phyloP scores from a whole-genome alignment of 1,140 invertebrate genomes.

The Musca domestica region DNA sequence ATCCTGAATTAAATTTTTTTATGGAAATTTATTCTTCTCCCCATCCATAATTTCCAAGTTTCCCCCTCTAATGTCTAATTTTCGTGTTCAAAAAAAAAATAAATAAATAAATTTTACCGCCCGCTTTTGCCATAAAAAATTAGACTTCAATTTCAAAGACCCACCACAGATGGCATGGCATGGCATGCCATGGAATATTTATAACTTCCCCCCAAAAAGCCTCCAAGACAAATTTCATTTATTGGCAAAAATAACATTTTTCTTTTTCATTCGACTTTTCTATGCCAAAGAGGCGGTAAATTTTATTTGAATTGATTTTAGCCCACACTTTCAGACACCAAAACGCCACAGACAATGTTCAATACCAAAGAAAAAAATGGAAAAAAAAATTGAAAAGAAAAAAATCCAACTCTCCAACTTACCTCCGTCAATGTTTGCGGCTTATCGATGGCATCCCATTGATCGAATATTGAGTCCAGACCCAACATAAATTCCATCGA shows the following conservation, averaged over 20 bases:
- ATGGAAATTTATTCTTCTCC: too few species aligned
- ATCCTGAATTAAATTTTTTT: background rate
- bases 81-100: background rate
- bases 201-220: background rate
- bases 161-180: background rate
- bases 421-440: constrained; percentile 47
- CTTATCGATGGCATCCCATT: constrained; percentile 44
- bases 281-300: constrained; percentile 12
- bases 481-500: constrained; percentile 82
- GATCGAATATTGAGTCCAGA: constrained; percentile 55
- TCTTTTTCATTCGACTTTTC: too few species aligned
- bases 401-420: constrained; percentile 24
- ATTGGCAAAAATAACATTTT: too few species aligned
- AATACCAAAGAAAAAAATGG: background rate
- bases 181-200: background rate
- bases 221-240: constrained; percentile 4
- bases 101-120: background rate
- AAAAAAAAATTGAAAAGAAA: too few species aligned
- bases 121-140: background rate
- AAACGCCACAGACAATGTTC: constrained; percentile 5
- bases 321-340: constrained; percentile 18
- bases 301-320: constrained; percentile 13
- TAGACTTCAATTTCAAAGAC: background rate
- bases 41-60: too few species aligned
- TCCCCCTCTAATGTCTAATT: background rate